Conservation (phyloP, 2,113 vertebrate species). For the Periophthalmodon schlosseri region DNA sequence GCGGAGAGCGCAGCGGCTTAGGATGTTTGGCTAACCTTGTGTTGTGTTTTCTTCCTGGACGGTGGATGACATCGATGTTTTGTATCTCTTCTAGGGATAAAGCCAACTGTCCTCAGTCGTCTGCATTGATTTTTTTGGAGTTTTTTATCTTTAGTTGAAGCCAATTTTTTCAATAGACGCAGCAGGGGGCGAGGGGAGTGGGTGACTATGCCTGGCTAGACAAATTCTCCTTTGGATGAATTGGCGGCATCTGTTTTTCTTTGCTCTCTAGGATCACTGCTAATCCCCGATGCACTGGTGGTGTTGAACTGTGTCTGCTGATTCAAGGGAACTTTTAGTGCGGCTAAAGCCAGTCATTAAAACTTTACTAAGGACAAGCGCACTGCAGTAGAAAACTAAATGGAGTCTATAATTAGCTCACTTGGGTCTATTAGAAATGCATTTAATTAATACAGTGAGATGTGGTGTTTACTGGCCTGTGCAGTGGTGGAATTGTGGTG, state of each 20-base stretch:
- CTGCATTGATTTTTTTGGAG: slow-evolving; percentile 37
- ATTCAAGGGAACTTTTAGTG: slow-evolving; percentile 16
- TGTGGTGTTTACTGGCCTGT: slow-evolving; percentile 6
- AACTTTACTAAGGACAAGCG: slow-evolving; percentile 1
- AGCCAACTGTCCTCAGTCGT: slow-evolving; percentile 15
- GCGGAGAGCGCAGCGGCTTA: slow-evolving; percentile 25
- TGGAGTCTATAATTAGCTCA: background rate
- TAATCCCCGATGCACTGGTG: slow-evolving; percentile 47
- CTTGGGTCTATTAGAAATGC: slow-evolving; percentile 1
- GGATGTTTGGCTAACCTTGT: slow-evolving; percentile 29
- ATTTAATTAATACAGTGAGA: slow-evolving; percentile 1
- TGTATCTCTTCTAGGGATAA: slow-evolving; percentile 6
- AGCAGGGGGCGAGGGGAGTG: slow-evolving; percentile 16
- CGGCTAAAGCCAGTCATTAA: slow-evolving; percentile 7
- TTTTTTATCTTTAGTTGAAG: slow-evolving; percentile 14
- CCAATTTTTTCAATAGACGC: slow-evolving; percentile 14
- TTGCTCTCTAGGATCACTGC: slow-evolving; percentile 32
- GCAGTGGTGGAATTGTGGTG: background rate
- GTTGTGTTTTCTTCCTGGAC: slow-evolving; percentile 14
- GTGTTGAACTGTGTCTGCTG: slow-evolving; percentile 33
- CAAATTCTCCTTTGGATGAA: slow-evolving; percentile 43
- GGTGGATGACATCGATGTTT: slow-evolving; percentile 34
- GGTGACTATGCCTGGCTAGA: slow-evolving; percentile 40
- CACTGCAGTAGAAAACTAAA: background rate
- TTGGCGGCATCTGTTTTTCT: slow-evolving; percentile 55